These are phyloP conservation scores for Caenorhabditis remanei DNA, from an alignment of 1,140 invertebrate genomes.

Conservation along the genomic window DNA sequence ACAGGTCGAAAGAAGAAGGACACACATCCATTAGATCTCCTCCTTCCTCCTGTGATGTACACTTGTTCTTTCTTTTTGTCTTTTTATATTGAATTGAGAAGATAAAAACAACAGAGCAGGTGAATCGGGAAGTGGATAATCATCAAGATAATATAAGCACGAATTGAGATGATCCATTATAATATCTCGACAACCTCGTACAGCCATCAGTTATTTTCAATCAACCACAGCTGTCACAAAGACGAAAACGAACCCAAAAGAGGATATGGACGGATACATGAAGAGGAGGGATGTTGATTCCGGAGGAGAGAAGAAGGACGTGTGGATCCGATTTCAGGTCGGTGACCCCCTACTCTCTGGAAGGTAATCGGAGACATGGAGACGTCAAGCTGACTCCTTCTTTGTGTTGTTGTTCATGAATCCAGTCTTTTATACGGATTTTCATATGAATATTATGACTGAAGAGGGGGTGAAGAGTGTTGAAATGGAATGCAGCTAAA, in stretches of 20 bases:
- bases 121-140: neutral
- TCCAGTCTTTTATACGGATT: neutral
- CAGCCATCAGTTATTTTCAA: neutral
- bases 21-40: neutral
- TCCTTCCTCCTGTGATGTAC: neutral
- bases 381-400: constrained; percentile 11
- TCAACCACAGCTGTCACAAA: neutral
- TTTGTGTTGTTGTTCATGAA: neutral
- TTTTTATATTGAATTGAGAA: neutral
- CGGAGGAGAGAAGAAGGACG: neutral
- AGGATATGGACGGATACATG: constrained; percentile 1
- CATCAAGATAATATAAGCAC: neutral
- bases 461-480: neutral
- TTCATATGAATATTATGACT: neutral
- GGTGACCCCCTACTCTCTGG: neutral
- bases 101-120: neutral
- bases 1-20: constrained; percentile 15
- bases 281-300: neutral
- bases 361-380: constrained; percentile 48
- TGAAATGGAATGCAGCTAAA: too few relatives aligned
- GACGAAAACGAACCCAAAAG: neutral
- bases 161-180: neutral
- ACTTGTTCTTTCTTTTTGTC: constrained; percentile 35
- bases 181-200: neutral
- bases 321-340: constrained; percentile 38